Evolutionary conservation across 2,113 vertebrate species (phyloP).

Genomic region (Paradisaea rubra): DNA sequence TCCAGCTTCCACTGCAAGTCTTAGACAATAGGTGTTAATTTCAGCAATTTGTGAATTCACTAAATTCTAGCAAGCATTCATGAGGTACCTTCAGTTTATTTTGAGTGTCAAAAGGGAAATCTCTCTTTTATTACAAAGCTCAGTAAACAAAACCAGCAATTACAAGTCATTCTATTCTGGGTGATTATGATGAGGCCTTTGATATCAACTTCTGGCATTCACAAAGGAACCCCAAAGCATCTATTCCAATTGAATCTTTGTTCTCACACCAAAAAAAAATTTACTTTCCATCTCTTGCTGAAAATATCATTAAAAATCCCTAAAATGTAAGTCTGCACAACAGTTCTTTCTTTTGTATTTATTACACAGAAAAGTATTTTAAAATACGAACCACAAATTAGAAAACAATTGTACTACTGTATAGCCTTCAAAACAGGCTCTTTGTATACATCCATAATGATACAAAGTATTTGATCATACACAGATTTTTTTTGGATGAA

Average conservation of each 20-base stretch:
- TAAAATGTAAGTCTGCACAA: not conserved
- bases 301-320: not conserved
- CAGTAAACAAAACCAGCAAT: not conserved
- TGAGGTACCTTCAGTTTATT: not conserved
- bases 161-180: not conserved
- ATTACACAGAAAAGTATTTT: not conserved
- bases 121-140: not conserved
- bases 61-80: not conserved
- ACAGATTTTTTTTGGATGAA: not conserved
- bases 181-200: not conserved
- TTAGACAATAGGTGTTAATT: not conserved
- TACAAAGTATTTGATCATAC: not conserved
- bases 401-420: not conserved
- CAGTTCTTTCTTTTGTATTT: not conserved
- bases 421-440: not conserved
- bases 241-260: not conserved
- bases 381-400: not conserved
- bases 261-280: not conserved
- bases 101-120: not conserved
- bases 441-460: not conserved
- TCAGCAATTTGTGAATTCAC: not conserved
- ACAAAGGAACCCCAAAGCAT: not conserved
- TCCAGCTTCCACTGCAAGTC: not conserved
- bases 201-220: not conserved
- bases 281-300: not conserved